Conservation (phyloP, 2,888 invertebrate species). For the Hermaeophaga mercurialis region DNA sequence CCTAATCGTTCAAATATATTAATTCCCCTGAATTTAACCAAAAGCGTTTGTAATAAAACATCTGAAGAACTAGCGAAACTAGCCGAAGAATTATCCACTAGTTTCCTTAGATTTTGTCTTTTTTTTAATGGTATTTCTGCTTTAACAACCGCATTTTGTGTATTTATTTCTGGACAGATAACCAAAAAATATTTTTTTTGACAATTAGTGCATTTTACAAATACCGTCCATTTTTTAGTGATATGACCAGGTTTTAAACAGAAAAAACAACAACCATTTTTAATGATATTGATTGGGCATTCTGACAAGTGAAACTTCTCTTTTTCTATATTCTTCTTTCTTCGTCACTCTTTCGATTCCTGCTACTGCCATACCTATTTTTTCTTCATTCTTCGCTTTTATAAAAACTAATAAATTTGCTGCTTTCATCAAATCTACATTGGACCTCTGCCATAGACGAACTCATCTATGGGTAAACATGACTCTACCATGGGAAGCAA, state of each 20-base stretch:
- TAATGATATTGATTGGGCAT: slow-evolving; percentile 1
- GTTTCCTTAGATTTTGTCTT: too few species aligned
- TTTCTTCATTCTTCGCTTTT: slow-evolving; percentile 39
- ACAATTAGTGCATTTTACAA: background rate
- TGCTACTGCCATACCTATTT: slow-evolving; percentile 28
- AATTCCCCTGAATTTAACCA: background rate
- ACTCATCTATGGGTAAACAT: too few species aligned
- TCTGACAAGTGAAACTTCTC: background rate
- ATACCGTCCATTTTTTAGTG: background rate
- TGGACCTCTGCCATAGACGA: too few species aligned
- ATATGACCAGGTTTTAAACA: background rate
- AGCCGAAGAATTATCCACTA: background rate
- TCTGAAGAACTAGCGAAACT: background rate
- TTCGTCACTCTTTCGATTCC: background rate
- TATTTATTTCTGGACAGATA: background rate
- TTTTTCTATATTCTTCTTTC: background rate
- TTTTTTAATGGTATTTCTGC: background rate
- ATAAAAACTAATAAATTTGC: too few species aligned
- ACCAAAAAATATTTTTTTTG: background rate
- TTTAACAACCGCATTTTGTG: background rate
- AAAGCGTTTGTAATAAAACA: background rate
- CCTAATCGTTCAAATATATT: background rate
- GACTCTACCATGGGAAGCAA: too few species aligned
- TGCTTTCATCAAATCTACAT: too few species aligned
- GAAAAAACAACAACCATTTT: slow-evolving; percentile 1